Evolutionary conservation across 2,888 invertebrate species (phyloP).

Genomic region (Nephrotoma appendiculata): DNA sequence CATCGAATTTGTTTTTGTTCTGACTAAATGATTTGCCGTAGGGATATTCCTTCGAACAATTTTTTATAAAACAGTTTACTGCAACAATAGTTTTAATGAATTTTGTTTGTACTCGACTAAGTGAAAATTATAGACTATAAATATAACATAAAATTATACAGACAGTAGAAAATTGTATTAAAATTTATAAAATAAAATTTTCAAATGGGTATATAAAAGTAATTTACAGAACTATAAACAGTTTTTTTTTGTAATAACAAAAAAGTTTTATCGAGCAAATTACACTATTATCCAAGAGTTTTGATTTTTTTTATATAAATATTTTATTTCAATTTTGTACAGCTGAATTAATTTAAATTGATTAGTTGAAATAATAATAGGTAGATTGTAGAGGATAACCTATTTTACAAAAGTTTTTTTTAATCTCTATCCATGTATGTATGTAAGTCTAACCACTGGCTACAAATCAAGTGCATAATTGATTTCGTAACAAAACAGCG

Average conservation of each 20-base stretch:
- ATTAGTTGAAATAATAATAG: background rate
- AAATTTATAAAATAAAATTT: background rate
- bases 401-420: background rate
- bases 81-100: background rate
- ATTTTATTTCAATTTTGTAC: background rate
- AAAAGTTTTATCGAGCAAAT: background rate
- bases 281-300: background rate
- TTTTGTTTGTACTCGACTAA: background rate
- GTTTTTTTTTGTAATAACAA: background rate
- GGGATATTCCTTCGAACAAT: background rate
- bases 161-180: background rate
- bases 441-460: background rate
- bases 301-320: background rate
- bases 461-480: background rate
- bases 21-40: background rate
- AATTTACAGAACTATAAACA: background rate
- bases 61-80: background rate
- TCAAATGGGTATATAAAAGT: background rate
- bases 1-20: background rate
- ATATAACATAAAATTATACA: background rate
- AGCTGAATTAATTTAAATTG: background rate
- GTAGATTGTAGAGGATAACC: background rate
- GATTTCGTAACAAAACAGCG: background rate
- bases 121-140: background rate
- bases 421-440: background rate